A percentile compares a stretch with the other conserved stretches of the same genome.
These are phyloP conservation scores for Pungitius pungitius DNA, from an alignment of 2,113 vertebrate genomes.

Conservation along the genomic window DNA sequence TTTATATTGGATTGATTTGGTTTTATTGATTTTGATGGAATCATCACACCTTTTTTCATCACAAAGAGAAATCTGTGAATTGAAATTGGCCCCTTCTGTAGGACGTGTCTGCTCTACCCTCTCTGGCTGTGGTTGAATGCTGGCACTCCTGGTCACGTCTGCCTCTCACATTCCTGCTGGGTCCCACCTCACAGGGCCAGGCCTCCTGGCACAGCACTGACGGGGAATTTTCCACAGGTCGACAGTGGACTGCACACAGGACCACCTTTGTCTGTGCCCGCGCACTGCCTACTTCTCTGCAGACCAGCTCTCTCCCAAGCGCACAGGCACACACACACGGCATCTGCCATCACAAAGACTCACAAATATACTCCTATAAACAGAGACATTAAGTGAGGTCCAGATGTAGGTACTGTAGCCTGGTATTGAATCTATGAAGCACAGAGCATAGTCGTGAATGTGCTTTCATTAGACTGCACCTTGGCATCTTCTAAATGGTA, in stretches of 20 bases:
- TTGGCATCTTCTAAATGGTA: constrained; percentile 5
- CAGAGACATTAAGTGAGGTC: constrained; percentile 37
- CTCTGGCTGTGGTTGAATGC: constrained; percentile 34
- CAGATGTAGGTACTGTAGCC: constrained; percentile 57
- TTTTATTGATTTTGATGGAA: background rate
- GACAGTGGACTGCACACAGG: constrained; percentile 67
- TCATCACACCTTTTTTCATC: background rate
- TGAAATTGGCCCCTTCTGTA: background rate
- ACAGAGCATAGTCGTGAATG: constrained; percentile 34
- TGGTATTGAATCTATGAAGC: constrained; percentile 39
- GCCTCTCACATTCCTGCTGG: constrained; percentile 63
- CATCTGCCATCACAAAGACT: constrained; percentile 34
- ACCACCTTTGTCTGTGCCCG: constrained; percentile 74
- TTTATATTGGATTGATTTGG: background rate
- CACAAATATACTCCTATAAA: constrained; percentile 21
- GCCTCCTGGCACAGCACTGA: constrained; percentile 68
- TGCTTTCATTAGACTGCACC: constrained; percentile 37
- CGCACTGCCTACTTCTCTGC: constrained; percentile 56
- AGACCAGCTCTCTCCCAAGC: constrained; percentile 32
- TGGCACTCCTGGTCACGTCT: constrained; percentile 57
- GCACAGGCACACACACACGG: constrained; percentile 44
- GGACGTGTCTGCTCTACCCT: constrained; percentile 2
- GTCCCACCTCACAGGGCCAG: constrained; percentile 51
- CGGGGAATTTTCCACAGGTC: constrained; percentile 78
- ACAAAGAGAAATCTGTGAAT: constrained; percentile 2